phyloP scores from a whole-genome alignment of 2,797 vertebrate genomes.

The Pangasius krempfi region DNA sequence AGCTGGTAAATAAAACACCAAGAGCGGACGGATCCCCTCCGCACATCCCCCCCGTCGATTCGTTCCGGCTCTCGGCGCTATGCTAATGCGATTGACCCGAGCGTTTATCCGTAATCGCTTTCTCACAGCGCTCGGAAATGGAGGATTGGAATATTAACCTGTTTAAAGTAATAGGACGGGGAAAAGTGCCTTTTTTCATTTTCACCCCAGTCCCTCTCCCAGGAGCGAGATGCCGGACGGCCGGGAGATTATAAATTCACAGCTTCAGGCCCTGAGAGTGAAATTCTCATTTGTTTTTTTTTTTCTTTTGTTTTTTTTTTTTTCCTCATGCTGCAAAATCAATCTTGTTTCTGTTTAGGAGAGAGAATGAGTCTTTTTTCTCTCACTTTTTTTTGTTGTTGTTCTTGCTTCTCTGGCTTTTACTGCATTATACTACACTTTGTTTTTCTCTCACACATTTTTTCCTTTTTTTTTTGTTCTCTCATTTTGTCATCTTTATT shows the following conservation, averaged over 20 bases:
- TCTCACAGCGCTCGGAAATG: constrained; percentile 70
- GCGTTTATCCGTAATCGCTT: constrained; percentile 69
- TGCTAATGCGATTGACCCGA: constrained; percentile 71
- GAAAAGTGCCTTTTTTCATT: constrained; percentile 63
- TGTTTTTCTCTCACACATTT: not conserved
- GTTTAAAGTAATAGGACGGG: constrained; percentile 61
- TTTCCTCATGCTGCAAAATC: constrained; percentile 40
- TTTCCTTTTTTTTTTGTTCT: not conserved
- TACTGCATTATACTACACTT: not conserved
- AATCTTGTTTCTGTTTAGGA: constrained; percentile 7
- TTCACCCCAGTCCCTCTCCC: constrained; percentile 44
- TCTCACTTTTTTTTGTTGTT: not conserved
- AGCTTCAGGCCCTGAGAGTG: constrained; percentile 40
- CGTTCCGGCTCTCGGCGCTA: constrained; percentile 32
- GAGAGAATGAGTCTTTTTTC: constrained; percentile 42
- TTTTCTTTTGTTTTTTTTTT: not conserved
- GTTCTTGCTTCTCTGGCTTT: not conserved
- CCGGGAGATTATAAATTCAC: constrained; percentile 55
- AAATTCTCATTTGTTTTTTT: constrained; percentile 8
- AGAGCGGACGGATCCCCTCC: not conserved
- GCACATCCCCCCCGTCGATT: not conserved
- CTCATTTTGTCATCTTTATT: not conserved
- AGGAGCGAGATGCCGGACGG: constrained; percentile 53
- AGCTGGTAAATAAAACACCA: not conserved
- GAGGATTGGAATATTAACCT: constrained; percentile 70